Evolutionary conservation across 2,888 invertebrate genomes (phyloP).

Genomic region (Incurvaria masculella): DNA sequence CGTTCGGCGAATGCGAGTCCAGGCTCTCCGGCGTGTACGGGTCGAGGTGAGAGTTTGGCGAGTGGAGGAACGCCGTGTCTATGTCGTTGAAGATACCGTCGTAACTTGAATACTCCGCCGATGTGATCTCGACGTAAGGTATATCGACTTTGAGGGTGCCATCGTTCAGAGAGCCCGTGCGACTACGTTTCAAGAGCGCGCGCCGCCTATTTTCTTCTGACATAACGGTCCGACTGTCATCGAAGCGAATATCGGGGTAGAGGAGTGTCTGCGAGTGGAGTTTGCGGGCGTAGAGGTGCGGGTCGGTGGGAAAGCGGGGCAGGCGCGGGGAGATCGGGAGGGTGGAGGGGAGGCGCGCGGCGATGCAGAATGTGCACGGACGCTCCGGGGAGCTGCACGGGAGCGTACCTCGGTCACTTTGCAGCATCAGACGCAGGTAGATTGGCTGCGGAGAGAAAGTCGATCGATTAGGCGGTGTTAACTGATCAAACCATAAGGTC

Average conservation of each 20-base stretch:
- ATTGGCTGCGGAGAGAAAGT: slow-evolving; percentile 71
- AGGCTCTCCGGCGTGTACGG: slow-evolving; percentile 83
- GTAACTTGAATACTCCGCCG: slow-evolving; percentile 40
- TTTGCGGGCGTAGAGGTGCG: slow-evolving; percentile 26
- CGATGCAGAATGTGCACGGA: slow-evolving; percentile 35
- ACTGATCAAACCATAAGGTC: too few species aligned
- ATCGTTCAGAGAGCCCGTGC: slow-evolving; percentile 39
- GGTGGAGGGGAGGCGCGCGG: slow-evolving; percentile 20
- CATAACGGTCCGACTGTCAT: slow-evolving; percentile 17
- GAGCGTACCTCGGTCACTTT: slow-evolving; percentile 74
- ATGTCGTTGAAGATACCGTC: slow-evolving; percentile 52
- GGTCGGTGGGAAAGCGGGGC: slow-evolving; percentile 29
- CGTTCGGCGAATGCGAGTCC: slow-evolving; percentile 70
- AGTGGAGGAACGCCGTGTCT: slow-evolving; percentile 44
- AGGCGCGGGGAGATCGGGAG: slow-evolving; percentile 21
- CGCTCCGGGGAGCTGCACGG: slow-evolving; percentile 56
- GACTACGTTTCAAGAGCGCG: slow-evolving; percentile 20
- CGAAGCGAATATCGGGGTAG: slow-evolving; percentile 14
- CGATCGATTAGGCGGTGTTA: too few species aligned
- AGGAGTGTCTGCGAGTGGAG: slow-evolving; percentile 16
- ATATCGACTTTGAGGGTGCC: slow-evolving; percentile 26
- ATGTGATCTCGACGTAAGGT: slow-evolving; percentile 49
- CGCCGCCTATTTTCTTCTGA: neutral
- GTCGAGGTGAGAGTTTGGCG: slow-evolving; percentile 48
- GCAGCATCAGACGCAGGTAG: slow-evolving; percentile 69